Evolutionary conservation across 1,140 invertebrate genomes (phyloP), one percentile per base, ranked within the genome.

Genomic region (Drosophila kanapiae): DNA sequence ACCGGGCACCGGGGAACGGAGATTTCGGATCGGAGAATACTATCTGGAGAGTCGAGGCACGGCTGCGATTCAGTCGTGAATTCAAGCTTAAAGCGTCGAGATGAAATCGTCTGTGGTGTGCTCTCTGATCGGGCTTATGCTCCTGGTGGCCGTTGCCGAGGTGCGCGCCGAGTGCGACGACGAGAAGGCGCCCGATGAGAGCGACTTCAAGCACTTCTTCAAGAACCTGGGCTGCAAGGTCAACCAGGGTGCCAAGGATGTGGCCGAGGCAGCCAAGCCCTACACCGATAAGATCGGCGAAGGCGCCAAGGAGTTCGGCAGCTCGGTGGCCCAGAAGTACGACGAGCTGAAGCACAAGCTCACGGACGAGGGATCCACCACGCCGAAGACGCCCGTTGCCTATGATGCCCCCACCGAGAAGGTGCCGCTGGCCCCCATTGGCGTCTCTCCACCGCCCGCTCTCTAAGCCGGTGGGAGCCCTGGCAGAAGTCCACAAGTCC

Each of bases 271-370:
- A 0, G 68, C 82, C 56, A 92, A 91, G 42, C 91, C 91, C 9
- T 83, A 75, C 29, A 23, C 83, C 6, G 78, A 86, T 3, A 92
- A 88, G 53, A 81, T 92, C n/a, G 69, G 78, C 9, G 77, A 80
- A 16, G 69, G 77, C 0, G 91, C 91, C 63, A 92, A 91, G 70
- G 86, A 91, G 1, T 68, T 92, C 1, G 77, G 86, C 29, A 81
- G 40, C 45, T 57, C 58, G 6, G 84, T 92, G 13, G 79, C 76
- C 27, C 69, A 91, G n/a, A 91, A 91, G 29, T 92, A 86, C 27
- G 84, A 91, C 10, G 84, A 91, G 18, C 18, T 92, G 8, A 92
- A 92, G 82, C 91, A 92, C 48, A 86, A 82, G 35, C 64, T 92
- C 4, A 91, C 65, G 23, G 91, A 92, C 9, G 91, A 92, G 14